Conservation (phyloP, 2,888 invertebrate species). For the Oligia latruncula region DNA sequence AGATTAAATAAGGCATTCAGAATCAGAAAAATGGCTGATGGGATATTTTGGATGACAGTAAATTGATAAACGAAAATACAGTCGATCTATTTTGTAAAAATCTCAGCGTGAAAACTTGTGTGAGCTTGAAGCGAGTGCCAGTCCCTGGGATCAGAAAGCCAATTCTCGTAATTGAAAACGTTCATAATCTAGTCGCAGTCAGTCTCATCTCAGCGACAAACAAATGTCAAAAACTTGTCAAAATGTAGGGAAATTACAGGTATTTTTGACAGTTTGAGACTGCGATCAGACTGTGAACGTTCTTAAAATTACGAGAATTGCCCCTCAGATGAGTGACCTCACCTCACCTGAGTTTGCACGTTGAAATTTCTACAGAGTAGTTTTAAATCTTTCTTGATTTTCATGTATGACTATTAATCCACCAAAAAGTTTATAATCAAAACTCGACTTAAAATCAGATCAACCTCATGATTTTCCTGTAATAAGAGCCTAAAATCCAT, state of each 20-base stretch:
- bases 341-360: not conserved
- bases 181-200: too few species aligned
- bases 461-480: not conserved
- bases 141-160: too few species aligned
- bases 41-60: not conserved
- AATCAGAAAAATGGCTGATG: not conserved
- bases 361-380: not conserved
- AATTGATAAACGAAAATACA: slow-evolving; percentile 2
- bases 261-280: too few species aligned
- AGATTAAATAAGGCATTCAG: slow-evolving; percentile 4
- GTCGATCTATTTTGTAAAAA: not conserved
- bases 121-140: not conserved
- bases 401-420: not conserved
- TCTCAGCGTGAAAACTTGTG: not conserved
- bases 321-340: not conserved
- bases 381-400: not conserved
- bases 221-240: too few species aligned
- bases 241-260: too few species aligned
- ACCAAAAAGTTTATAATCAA: not conserved
- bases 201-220: too few species aligned
- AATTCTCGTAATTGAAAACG: too few species aligned
- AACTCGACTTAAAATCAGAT: not conserved
- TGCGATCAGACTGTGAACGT: too few species aligned
- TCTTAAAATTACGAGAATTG: too few species aligned
- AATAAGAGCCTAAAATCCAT: slow-evolving; percentile 8